Conservation (phyloP, 1,140 invertebrate species). For the Caenorhabditis inopinata region DNA sequence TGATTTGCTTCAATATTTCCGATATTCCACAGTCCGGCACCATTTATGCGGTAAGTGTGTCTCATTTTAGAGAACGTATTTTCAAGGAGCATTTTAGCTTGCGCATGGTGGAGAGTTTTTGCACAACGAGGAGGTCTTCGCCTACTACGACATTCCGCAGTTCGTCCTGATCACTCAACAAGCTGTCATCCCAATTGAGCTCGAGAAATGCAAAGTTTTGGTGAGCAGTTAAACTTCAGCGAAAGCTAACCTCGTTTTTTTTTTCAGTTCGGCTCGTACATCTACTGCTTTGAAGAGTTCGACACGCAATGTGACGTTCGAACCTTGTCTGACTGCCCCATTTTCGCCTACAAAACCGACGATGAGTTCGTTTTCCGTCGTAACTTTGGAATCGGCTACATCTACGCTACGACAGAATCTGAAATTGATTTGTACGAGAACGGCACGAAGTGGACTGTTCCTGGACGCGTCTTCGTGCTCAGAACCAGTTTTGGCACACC, state of each 20-base stretch:
- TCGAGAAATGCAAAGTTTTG: conserved; percentile 41
- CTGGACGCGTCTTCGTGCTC: neutral
- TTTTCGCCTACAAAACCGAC: conserved; percentile 25
- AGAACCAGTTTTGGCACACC: neutral
- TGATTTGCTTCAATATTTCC: conserved; percentile 35
- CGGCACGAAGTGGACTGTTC: neutral
- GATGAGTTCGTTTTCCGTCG: conserved; percentile 4
- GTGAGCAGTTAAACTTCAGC: neutral
- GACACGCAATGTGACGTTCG: conserved; percentile 33
- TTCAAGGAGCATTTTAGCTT: neutral
- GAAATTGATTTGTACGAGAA: neutral
- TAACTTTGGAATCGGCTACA: neutral
- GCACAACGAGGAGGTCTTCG: conserved; percentile 32
- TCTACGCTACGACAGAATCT: conserved; percentile 5
- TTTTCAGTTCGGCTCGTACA: conserved; percentile 42
- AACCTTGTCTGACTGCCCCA: conserved; percentile 34
- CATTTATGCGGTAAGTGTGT: conserved; percentile 42
- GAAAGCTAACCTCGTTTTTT: neutral
- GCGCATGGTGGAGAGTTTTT: conserved; percentile 41
- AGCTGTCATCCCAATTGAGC: conserved; percentile 22
- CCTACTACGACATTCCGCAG: conserved; percentile 40
- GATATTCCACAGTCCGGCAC: conserved; percentile 7
- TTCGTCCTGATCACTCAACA: conserved; percentile 30
- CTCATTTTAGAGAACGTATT: neutral
- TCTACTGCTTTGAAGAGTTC: conserved; percentile 34